Evolutionary conservation across 2,113 vertebrate species (phyloP), one percentile per base, ranked within the genome.

Genomic region (Cebus imitator): DNA sequence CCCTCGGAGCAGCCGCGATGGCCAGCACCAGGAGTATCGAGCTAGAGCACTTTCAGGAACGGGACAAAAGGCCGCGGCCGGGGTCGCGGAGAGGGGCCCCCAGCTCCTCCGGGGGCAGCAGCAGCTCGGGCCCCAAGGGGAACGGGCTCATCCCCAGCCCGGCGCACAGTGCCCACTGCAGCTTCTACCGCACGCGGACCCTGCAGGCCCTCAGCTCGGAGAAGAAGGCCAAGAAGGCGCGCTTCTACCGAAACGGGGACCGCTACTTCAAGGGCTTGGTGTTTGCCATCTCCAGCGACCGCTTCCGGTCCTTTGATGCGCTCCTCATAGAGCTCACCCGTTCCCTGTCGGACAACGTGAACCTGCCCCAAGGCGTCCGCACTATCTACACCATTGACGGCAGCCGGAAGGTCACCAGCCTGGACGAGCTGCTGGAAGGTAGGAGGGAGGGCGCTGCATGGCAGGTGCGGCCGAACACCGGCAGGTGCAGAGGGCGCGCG

Each of bases 191-290:
- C 92, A 99, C 99, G 61, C 99, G 99, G 87, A 99, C 99, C 10
- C 98, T 99, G 98, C 99, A 99, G 99, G 99, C 99, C 35, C 99
- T 99, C 93, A 99, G 99, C 81, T 99, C 99, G 0, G 99, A 99
- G 99, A 99, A 99, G 98, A 99, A 99, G 94, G 99, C 99, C 55
- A 99, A 99, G 68, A 99, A 99, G 98, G 99, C 99, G 89, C 99
- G 99, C 5, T 99, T 99, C 97, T 99, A 99, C 98, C 99, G 99
- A 90, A 99, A 99, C 25, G 99, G 99, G 23, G 99, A 99, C 99
- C 99, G 99, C 94, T 99, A 99, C 98, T 99, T 99, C 98, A 99
- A 99, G 97, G 99, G 99, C 88, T 97, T 99, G 98, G 99, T 99
- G 95, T 99, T 99, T 5, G 99, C 99, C 16, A 99, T 99, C 97